Evolutionary conservation across 2,797 vertebrate species (phyloP).

Genomic region (Eulemur coronatus): DNA sequence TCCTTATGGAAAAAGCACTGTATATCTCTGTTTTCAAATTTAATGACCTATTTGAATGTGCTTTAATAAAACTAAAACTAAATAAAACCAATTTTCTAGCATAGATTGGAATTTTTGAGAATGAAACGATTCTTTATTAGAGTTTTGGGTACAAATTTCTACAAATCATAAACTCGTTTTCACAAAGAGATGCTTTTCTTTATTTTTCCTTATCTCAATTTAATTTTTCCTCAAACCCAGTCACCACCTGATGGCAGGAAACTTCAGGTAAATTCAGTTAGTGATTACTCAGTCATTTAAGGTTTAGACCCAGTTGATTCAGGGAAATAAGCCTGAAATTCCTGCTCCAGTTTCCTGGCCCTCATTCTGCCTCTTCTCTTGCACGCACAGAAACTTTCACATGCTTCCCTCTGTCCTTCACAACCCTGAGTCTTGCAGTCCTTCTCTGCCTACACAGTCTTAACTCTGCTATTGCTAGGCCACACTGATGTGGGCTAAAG

Average conservation of each 20-base stretch:
- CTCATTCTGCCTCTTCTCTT: neutral
- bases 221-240: neutral
- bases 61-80: conserved; percentile 24
- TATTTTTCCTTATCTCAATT: neutral
- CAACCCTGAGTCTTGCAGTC: neutral
- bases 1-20: neutral
- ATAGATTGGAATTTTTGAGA: neutral
- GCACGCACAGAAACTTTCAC: neutral
- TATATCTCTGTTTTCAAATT: neutral
- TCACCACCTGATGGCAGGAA: neutral
- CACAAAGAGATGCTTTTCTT: neutral
- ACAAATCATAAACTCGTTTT: conserved; percentile 11
- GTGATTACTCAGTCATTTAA: neutral
- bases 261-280: conserved; percentile 31
- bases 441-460: neutral
- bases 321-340: neutral
- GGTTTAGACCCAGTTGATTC: neutral
- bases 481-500: neutral
- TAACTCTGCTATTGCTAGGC: neutral
- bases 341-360: neutral
- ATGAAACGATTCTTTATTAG: neutral
- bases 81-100: neutral
- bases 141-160: neutral
- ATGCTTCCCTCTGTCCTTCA: neutral
- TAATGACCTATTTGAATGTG: neutral